Conservation (phyloP, 1,140 invertebrate species). For the Drosophila aff. region DNA sequence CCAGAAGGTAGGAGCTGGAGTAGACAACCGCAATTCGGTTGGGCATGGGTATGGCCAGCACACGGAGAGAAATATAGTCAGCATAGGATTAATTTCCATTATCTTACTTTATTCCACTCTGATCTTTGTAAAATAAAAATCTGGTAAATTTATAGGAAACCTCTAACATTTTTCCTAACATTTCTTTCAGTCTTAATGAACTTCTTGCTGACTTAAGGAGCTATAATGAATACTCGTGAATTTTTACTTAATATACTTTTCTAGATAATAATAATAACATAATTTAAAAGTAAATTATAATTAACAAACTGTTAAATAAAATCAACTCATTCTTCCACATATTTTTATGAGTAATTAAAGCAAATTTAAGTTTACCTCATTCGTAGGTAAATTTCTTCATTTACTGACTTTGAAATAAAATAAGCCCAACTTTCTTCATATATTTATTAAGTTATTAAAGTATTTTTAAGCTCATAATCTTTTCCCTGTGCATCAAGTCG, state of each 20-base stretch:
- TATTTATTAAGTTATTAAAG: not conserved
- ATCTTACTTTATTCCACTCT: too few relatives aligned
- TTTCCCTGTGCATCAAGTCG: conserved; percentile 5
- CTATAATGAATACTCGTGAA: not conserved
- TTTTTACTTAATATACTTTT: too few relatives aligned
- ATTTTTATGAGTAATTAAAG: not conserved
- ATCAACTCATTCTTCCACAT: not conserved
- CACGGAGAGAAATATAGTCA: not conserved
- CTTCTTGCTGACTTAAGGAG: not conserved
- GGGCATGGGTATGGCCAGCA: conserved; percentile 38
- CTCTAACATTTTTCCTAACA: not conserved
- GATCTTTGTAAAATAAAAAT: not conserved
- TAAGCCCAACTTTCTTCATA: not conserved
- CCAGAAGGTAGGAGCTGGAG: conserved; percentile 16
- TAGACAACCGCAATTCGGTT: conserved; percentile 73
- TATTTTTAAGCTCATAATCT: not conserved
- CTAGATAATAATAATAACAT: not conserved
- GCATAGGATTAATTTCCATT: too few relatives aligned
- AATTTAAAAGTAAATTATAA: not conserved
- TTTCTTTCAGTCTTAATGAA: not conserved
- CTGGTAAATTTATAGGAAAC: not conserved
- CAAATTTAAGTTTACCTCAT: too few relatives aligned
- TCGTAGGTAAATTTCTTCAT: not conserved
- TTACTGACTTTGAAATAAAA: not conserved
- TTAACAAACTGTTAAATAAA: not conserved